These are phyloP conservation scores for Nebria salina DNA, from an alignment of 2,888 invertebrate genomes.

Conservation along the genomic window DNA sequence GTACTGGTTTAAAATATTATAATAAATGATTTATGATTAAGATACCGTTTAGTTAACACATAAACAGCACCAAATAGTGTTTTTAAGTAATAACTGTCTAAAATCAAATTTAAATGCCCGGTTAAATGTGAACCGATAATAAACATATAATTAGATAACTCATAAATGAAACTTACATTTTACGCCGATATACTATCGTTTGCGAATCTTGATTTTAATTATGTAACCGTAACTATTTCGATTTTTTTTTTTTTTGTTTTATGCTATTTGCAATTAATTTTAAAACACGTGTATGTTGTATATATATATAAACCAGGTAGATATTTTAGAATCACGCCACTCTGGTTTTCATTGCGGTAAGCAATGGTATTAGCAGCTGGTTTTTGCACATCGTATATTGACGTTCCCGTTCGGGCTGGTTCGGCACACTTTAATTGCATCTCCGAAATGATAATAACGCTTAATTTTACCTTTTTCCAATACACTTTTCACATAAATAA, in stretches of 20 bases:
- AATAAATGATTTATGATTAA: background rate
- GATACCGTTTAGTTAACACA: background rate
- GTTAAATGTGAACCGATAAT: background rate
- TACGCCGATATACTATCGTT: background rate
- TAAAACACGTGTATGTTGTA: background rate
- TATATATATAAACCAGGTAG: background rate
- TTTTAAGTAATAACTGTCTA: too few relatives aligned
- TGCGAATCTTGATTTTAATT: background rate
- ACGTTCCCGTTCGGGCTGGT: slow-evolving; percentile 5
- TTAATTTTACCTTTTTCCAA: background rate
- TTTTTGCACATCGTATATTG: slow-evolving; percentile 8
- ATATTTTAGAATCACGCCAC: slow-evolving; percentile 17
- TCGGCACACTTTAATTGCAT: slow-evolving; percentile 9
- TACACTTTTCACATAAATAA: background rate
- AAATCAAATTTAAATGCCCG: too few relatives aligned
- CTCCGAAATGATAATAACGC: background rate
- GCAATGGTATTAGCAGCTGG: slow-evolving; percentile 1
- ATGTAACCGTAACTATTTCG: background rate
- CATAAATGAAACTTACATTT: background rate
- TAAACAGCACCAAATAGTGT: too few relatives aligned
- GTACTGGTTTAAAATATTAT: background rate
- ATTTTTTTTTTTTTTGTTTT: background rate
- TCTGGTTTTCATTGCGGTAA: slow-evolving; percentile 1
- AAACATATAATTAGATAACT: background rate
- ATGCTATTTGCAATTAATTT: background rate